These are phyloP conservation scores for Ptilonorhynchus violaceus DNA, from an alignment of 2,113 vertebrate genomes.

Conservation along the genomic window DNA sequence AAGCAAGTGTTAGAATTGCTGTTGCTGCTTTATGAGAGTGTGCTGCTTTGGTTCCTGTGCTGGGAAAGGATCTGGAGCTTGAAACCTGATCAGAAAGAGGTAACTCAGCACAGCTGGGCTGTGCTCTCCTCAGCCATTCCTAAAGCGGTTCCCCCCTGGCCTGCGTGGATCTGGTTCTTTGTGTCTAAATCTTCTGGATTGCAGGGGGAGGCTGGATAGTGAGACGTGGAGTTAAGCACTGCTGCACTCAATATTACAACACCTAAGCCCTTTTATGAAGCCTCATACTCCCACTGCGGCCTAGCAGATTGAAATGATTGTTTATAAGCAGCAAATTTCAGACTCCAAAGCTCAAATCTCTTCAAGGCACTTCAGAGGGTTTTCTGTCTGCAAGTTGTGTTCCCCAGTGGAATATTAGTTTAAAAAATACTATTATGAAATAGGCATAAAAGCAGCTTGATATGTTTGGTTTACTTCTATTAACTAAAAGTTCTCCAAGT, in stretches of 20 bases:
- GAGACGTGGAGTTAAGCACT: background rate
- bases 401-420: conserved; percentile 48
- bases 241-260: conserved; percentile 49
- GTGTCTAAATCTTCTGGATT: conserved; percentile 42
- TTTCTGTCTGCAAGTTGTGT: conserved; percentile 24
- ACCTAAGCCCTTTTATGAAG: conserved; percentile 55
- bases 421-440: conserved; percentile 42
- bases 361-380: conserved; percentile 42
- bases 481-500: background rate
- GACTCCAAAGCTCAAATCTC: conserved; percentile 44
- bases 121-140: background rate
- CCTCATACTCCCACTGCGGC: conserved; percentile 36
- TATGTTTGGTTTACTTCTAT: conserved; percentile 36
- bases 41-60: background rate
- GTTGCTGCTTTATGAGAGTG: conserved; percentile 3
- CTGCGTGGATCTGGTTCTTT: conserved; percentile 14
- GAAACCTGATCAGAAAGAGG: conserved; percentile 43
- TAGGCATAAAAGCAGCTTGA: conserved; percentile 29
- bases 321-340: conserved; percentile 52
- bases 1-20: background rate
- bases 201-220: background rate
- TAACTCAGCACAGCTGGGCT: conserved; percentile 51
- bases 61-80: conserved; percentile 22
- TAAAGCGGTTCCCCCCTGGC: conserved; percentile 35
- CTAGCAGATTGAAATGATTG: conserved; percentile 49